Evolutionary conservation across 2,797 vertebrate genomes (phyloP), one percentile per base, ranked within the genome.

Genomic region (Cetoscarus ocellatus): DNA sequence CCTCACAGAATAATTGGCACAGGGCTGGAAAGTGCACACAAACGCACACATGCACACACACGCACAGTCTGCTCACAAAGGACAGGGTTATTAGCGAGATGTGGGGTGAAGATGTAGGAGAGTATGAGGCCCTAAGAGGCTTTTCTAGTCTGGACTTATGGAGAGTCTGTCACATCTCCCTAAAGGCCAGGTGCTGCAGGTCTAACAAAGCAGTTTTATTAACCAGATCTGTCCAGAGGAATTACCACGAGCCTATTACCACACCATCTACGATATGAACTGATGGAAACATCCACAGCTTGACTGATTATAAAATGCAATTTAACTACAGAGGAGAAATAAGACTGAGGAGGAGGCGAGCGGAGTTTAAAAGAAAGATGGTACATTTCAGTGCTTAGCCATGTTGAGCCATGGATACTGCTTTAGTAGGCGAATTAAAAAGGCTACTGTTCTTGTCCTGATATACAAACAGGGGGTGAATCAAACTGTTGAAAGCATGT

Each of bases 131-230:
- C 65, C 47, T 93, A 94, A 93, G 92, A 93, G 86, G 92, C 88
- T 93, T 94, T 94, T 83, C 87, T 79, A 67, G 86, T 88, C 89
- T 88, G 88, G 90, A 90, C 86, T 93, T 88, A 89, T 64, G 73
- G 82, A 79, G 86, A 92, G 90, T 91, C 90, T 91, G 90, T 89
- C 89, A 89, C 90, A 82, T 89, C 85, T 81, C 77, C 66, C 83
- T 65, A 56, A 79, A 84, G 83, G 74, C 82, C 90, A 92, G 91
- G 90, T 89, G 91, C 86, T 81, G 6, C 54, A 35, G 75, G 71
- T 69, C 84, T 79, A 91, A 88, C 85, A 82, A 88, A 90, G 88
- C 88, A 82, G 76, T 88, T 90, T 89, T 82, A 90, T 87, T 82
- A 86, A 87, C 83, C 85, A 84, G 86, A 86, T 86, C 87, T 77